Percentiles rank a stretch among this genome's conserved stretches.
Conservation (phyloP, 1,140 invertebrate genomes). For the Yoshiicerus persimilis region DNA sequence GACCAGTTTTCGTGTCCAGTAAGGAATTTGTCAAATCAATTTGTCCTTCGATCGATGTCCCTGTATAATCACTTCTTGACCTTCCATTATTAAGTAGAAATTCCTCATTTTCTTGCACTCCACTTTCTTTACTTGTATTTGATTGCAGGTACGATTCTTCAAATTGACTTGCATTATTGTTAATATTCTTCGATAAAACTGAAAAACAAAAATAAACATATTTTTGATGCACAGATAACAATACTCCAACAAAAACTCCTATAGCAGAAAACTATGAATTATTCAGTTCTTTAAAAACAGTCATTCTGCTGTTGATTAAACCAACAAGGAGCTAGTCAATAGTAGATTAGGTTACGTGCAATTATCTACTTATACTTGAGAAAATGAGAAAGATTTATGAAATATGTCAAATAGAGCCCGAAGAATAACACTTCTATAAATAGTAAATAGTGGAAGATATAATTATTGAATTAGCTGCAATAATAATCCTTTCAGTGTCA, state of each 20-base stretch:
- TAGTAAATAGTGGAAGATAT: neutral
- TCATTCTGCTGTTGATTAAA: no score
- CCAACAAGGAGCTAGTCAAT: no score
- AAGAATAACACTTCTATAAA: neutral
- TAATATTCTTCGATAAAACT: constrained; percentile 46
- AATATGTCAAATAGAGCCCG: no score
- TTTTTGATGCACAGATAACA: neutral
- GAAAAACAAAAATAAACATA: neutral
- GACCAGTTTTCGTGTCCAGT: neutral
- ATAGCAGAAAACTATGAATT: no score
- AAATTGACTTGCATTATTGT: constrained; percentile 40
- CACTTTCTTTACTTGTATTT: neutral
- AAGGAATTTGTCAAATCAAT: constrained; percentile 34
- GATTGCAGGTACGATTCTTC: constrained; percentile 41
- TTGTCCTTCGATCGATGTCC: neutral
- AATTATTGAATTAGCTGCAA: neutral
- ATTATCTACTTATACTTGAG: no score
- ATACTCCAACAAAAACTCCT: no score
- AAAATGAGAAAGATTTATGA: no score
- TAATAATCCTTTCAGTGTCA: neutral
- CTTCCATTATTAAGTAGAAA: constrained; percentile 26
- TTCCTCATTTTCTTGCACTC: neutral
- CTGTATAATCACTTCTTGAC: neutral
- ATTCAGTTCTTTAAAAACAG: no score
- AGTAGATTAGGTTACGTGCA: no score